Conservation (phyloP, 2,888 invertebrate genomes). For the Macropis europaea region DNA sequence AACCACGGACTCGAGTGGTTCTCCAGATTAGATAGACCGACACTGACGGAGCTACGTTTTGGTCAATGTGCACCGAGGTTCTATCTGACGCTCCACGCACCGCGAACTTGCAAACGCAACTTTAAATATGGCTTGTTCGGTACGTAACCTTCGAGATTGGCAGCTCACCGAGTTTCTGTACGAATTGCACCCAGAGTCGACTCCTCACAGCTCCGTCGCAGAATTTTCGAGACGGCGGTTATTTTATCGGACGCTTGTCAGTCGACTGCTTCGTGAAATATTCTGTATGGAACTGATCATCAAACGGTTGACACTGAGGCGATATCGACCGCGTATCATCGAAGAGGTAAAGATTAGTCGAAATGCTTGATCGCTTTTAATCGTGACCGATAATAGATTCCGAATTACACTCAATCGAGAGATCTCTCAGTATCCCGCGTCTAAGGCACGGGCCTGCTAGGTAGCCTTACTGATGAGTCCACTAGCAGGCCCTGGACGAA, state of each 20-base stretch:
- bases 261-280: neutral
- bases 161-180: too few species aligned
- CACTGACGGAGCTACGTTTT: neutral
- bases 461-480: too few species aligned
- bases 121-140: too few species aligned
- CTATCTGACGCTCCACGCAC: neutral
- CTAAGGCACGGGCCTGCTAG: too few species aligned
- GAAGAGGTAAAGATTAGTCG: neutral
- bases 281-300: neutral
- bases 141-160: too few species aligned
- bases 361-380: neutral
- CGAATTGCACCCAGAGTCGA: too few species aligned
- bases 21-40: conserved; percentile 21
- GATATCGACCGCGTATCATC: conserved; percentile 6
- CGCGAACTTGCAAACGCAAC: neutral
- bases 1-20: neutral
- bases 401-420: neutral
- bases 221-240: too few species aligned
- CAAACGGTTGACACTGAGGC: neutral
- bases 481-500: too few species aligned
- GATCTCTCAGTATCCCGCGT: too few species aligned
- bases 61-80: neutral
- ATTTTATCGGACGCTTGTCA: neutral
- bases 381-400: conserved; percentile 1
- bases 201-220: too few species aligned